A percentile compares a stretch with the other conserved stretches of the same genome.
phyloP scores from a whole-genome alignment of 2,113 vertebrate genomes.

The Eira barbara region DNA sequence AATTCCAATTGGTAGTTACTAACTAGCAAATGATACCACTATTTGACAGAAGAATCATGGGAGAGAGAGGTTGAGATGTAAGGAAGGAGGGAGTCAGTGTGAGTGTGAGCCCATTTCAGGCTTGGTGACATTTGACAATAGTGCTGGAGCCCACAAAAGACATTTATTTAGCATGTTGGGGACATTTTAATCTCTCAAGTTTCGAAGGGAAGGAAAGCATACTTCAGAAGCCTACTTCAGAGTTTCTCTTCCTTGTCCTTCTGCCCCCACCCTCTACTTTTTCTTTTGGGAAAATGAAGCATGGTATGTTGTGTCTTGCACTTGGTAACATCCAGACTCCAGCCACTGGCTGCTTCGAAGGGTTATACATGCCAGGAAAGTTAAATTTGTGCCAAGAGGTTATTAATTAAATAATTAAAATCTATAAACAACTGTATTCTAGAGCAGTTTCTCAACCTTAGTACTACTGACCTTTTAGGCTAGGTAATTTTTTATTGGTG shows the following conservation, averaged over 20 bases:
- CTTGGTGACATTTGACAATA: neutral
- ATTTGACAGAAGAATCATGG: neutral
- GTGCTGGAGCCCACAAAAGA: neutral
- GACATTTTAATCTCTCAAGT: neutral
- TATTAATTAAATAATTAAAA: neutral
- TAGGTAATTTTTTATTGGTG: neutral
- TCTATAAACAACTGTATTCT: neutral
- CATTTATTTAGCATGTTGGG: neutral
- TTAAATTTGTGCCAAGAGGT: neutral
- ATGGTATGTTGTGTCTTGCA: neutral
- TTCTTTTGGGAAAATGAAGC: neutral
- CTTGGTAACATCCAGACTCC: neutral
- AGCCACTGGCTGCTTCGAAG: neutral
- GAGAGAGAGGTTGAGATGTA: no score
- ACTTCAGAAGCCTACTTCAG: neutral
- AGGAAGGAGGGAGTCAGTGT: neutral
- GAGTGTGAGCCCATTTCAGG: neutral
- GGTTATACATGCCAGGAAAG: neutral
- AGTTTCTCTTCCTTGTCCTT: neutral
- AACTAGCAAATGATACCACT: neutral
- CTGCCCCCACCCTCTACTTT: neutral
- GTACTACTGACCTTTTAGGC: neutral
- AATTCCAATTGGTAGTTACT: neutral
- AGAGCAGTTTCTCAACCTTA: neutral
- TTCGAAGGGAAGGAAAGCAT: neutral